A percentile compares a stretch with the other conserved stretches of the same genome.
Conservation (phyloP, 2,888 invertebrate genomes). For the Sinotaia quadrata region DNA sequence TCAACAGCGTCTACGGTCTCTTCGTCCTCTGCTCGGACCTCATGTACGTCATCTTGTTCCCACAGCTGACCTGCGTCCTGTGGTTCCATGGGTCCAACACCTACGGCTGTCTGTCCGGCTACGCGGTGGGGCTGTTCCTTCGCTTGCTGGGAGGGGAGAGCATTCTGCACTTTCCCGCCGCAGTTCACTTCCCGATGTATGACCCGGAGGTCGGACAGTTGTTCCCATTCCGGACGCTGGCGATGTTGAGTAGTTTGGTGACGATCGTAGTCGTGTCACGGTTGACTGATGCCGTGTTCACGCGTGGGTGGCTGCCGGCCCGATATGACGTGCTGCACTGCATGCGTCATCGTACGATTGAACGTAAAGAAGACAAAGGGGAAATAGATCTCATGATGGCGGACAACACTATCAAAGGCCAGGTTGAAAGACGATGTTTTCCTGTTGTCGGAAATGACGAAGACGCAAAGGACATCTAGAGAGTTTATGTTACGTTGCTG, state of each 20-base stretch:
- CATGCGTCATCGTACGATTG: constrained; percentile 19
- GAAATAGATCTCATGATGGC: too few relatives aligned
- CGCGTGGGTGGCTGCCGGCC: constrained; percentile 25
- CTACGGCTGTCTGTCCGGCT: constrained; percentile 57
- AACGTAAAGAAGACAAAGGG: too few relatives aligned
- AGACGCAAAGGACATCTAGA: too few relatives aligned
- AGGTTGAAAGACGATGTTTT: too few relatives aligned
- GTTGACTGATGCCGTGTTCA: constrained; percentile 39
- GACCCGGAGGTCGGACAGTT: constrained; percentile 37
- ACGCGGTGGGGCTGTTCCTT: constrained; percentile 82
- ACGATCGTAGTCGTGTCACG: constrained; percentile 38
- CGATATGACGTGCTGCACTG: constrained; percentile 36
- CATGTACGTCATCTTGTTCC: constrained; percentile 54
- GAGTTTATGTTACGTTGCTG: too few relatives aligned
- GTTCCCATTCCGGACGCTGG: constrained; percentile 49
- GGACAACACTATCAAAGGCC: too few relatives aligned
- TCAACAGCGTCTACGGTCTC: constrained; percentile 49
- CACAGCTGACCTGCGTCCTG: constrained; percentile 50
- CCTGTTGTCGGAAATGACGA: too few relatives aligned
- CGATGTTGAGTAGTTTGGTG: constrained; percentile 43
- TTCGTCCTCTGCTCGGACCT: constrained; percentile 52
- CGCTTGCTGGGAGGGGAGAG: constrained; percentile 90
- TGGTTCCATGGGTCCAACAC: constrained; percentile 44
- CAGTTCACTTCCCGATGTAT: constrained; percentile 43
- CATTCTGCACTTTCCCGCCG: constrained; percentile 77